Base-by-base conservation (phyloP, 2,888 invertebrate genomes). In the Spilarctia lutea region DNA sequence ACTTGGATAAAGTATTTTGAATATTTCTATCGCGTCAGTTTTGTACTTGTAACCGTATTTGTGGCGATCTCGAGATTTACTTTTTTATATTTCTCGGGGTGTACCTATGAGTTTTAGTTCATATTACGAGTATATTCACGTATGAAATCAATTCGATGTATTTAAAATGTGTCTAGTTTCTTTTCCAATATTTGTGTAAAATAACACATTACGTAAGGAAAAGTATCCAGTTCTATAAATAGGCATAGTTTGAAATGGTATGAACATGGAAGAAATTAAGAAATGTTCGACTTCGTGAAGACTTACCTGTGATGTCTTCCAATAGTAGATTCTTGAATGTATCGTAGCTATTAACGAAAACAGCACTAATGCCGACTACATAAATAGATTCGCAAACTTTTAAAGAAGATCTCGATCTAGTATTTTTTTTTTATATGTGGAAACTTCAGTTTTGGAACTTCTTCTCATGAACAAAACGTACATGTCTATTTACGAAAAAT, bases 371-470 rank as follows among this genome's bases (percentile, higher is more conserved):
- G 63, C 69, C 75, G 65, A 67, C 66, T 73, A 33, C 30, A 20
- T 67, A 73, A 68, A 75, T 69, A 78, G 75, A 79, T 81, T 74
- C 71, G 65, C 63, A 73, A 81, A 80, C 74, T 83, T 79, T 68
- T 70, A 67, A 73, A 74, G 56, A 74, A 73, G 63, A 35, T 35
- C 4, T 35, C 35, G 35, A 70, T 73, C 48, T 72, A 70, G 52
- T 76, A 78, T 39, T 74, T 74, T 77, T 79, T 82, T 83, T 83
- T 81, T 74, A 78, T 75, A 77, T 74, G 75, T 79, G 68, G 71
- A 48, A 75, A 81, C 68, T 81, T 79, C 71, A 77, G 75, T 79
- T 78, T 73, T 45, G 27, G 73, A 83, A 79, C 73, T 79, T 76
- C 48, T 73, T n/a, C n/a, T n/a, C n/a, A n/a, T 35, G 60, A 73